Evolutionary conservation across 2,113 vertebrate species (phyloP).

Genomic region (Ahaetulla prasina): DNA sequence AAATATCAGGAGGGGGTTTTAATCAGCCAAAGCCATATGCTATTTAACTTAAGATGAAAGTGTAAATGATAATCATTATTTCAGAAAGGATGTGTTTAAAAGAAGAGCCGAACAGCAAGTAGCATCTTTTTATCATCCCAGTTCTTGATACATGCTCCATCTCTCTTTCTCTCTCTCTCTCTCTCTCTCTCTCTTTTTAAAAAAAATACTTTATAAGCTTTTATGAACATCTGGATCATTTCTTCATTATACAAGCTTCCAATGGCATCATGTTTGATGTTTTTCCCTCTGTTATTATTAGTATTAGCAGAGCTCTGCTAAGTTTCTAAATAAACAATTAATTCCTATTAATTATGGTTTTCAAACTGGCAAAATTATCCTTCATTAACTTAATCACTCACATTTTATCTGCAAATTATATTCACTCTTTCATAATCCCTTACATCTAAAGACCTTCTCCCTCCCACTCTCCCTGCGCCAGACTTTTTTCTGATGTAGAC

Average conservation of each 20-base stretch:
- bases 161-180: slow-evolving; percentile 47
- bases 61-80: slow-evolving; percentile 71
- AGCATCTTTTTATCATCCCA: slow-evolving; percentile 69
- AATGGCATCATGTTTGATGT: slow-evolving; percentile 56
- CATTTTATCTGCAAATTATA: slow-evolving; percentile 68
- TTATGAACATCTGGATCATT: slow-evolving; percentile 67
- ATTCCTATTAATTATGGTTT: slow-evolving; percentile 74
- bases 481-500: slow-evolving; percentile 41
- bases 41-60: slow-evolving; percentile 77
- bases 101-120: slow-evolving; percentile 70
- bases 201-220: slow-evolving; percentile 54
- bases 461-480: not conserved
- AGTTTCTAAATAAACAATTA: slow-evolving; percentile 72
- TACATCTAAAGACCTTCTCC: slow-evolving; percentile 49
- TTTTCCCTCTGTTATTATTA: not conserved
- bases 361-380: slow-evolving; percentile 69
- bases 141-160: slow-evolving; percentile 55
- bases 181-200: not conserved
- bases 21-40: slow-evolving; percentile 73
- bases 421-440: slow-evolving; percentile 61
- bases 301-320: slow-evolving; percentile 46
- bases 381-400: slow-evolving; percentile 73
- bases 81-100: slow-evolving; percentile 69
- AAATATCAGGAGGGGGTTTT: slow-evolving; percentile 74
- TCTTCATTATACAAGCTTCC: slow-evolving; percentile 61